Evolutionary conservation across 2,113 vertebrate genomes (phyloP), one percentile per base, ranked within the genome.

Genomic region (Crocuta crocuta): DNA sequence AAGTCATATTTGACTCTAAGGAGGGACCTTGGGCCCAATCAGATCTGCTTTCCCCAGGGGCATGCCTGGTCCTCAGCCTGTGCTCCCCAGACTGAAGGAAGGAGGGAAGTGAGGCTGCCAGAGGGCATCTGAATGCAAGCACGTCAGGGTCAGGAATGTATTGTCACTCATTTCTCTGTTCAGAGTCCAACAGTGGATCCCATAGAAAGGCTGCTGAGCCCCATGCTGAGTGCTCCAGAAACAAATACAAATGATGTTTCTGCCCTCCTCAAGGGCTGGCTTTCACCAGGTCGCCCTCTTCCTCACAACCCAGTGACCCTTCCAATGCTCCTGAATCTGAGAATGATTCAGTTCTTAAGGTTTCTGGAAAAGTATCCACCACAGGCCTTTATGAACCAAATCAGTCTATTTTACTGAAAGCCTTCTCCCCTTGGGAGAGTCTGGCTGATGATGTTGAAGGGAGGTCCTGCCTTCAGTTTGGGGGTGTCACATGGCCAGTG

Each of bases 71-170:
- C 10, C 4, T 2, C n/a, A 16, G 61, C 53, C 48, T 8, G 15
- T 26, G 43, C 9, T 5, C 43, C 74, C 50, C 1, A 6, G 17
- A 43, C 35, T 53, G 39, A 0, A 2, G 26, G 55, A 43, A 79
- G 39, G 71, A 21, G 24, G 13, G 39, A 78, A 48, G 63, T 1
- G 0, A 7, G 26, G 33, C 28, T 43, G 43, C 45, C 16, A 4
- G 28, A 8, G 43, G 21, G 48, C 45, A 16, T 89, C 5, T 21
- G 0, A 7, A 11, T 6, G 33, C n/a, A 7, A 5, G 73, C 15
- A 7, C 73, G 48, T 50, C 13, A 0, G 6, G 21, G 48, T 50
- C 13, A 0, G 6, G 21, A 23, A 33, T 0, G 0, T 17, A 0
- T 1, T 15, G 10, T 66, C 19, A 4, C 43, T 55, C 43, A 2